Evolutionary conservation across 2,113 vertebrate genomes (phyloP), one percentile per base, ranked within the genome.

Genomic region (Platichthys flesus): DNA sequence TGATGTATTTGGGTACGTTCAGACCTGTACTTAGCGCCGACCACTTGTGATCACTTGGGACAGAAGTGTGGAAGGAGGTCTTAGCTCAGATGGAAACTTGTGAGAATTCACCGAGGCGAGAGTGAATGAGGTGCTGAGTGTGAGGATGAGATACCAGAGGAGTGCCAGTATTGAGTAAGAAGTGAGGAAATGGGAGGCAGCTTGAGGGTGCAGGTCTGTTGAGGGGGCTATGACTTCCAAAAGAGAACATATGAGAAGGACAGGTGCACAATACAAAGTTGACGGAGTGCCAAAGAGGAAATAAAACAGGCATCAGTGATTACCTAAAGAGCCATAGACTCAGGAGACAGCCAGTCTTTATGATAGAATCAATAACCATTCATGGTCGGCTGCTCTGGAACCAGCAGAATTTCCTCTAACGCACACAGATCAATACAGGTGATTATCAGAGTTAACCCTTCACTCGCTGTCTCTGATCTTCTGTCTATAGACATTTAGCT

Each of bases 361-460:
- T 91, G 89, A 91, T 87, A 65, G 81, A 82, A 91, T 93, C 91
- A 82, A 93, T 93, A 88, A 81, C 81, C 88, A 92, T 92, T 91
- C 90, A 92, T 88, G 84, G 67, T 78, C 37, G 79, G 78, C 79
- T 86, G 89, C 89, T 83, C 83, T 81, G 85, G 75, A 85, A 85
- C 67, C 86, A 83, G 74, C 62, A 18, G 54, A 74, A 83, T 74
- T 87, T 86, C 88, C 83, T 90, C 77, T 62, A 80, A 90, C 76
- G 8, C 90, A 89, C 85, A 90, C 71, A 45, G 85, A 92, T 93
- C 92, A 69, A 93, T 92, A 83, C 84, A 89, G 86, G 88, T 92
- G 90, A 92, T 93, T 91, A 91, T 85, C 78, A 74, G 81, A 88
- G 87, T 88, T 86, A 90, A 86, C 88, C 85, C 88, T 64, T 83